A percentile compares a stretch with the other conserved stretches of the same genome.
These are phyloP conservation scores for Nesometra sesokonis DNA, from an alignment of 35 echinoderm and acorn worm species.

Conservation along the genomic window DNA sequence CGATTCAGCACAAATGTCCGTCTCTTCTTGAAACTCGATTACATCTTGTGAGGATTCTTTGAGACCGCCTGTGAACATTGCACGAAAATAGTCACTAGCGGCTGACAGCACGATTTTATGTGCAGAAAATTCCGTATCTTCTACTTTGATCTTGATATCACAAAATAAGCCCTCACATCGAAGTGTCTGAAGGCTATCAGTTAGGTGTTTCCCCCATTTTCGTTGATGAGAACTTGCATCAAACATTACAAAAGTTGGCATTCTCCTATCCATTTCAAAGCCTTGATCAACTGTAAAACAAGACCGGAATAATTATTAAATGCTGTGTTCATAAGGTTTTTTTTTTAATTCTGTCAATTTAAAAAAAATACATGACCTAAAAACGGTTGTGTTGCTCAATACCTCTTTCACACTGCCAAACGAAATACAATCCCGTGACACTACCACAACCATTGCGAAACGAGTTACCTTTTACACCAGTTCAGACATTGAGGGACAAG, in stretches of 20 bases:
- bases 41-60: conserved; percentile 21
- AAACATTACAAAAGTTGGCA: neutral
- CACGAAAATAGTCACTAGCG: conserved; percentile 24
- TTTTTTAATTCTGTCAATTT: too few relatives aligned
- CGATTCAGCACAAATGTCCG: conserved; percentile 18
- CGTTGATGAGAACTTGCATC: neutral
- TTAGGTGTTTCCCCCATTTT: neutral
- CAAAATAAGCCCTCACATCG: conserved; percentile 4
- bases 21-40: conserved; percentile 30
- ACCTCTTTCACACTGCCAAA: too few relatives aligned
- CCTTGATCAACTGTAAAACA: too few relatives aligned
- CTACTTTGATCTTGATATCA: conserved; percentile 25
- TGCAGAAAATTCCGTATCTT: conserved; percentile 15
- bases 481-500: too few relatives aligned
- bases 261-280: neutral
- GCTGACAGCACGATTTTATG: conserved; percentile 25
- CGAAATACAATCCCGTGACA: too few relatives aligned
- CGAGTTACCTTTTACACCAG: too few relatives aligned
- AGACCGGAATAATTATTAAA: too few relatives aligned
- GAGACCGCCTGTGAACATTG: conserved; percentile 33
- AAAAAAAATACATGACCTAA: too few relatives aligned
- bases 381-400: too few relatives aligned
- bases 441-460: too few relatives aligned
- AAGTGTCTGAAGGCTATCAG: neutral
- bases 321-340: too few relatives aligned